Conservation (phyloP, 2,888 invertebrate genomes). For the Acanthosepion pharaonis region DNA sequence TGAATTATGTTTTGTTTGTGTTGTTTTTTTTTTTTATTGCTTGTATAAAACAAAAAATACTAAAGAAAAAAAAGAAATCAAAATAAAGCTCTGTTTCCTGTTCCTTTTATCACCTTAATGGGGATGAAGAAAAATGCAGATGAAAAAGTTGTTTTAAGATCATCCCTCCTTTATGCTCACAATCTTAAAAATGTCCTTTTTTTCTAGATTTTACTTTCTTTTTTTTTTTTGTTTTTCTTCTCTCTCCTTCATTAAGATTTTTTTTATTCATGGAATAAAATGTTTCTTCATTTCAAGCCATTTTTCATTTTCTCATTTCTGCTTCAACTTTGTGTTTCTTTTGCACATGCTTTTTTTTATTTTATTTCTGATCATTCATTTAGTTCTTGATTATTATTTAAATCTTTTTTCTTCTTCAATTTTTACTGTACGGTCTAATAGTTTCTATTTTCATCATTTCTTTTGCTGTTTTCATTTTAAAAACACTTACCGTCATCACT, state of each 20-base stretch:
- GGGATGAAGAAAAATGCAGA: background rate
- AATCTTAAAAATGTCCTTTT: background rate
- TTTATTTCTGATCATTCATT: too few relatives aligned
- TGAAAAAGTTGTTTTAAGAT: background rate
- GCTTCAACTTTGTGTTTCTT: too few relatives aligned
- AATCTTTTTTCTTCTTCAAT: background rate
- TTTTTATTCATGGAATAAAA: too few relatives aligned
- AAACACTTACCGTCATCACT: background rate
- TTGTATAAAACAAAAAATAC: background rate
- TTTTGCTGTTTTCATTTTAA: background rate
- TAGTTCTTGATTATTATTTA: too few relatives aligned
- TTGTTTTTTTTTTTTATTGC: background rate
- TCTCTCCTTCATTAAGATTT: too few relatives aligned
- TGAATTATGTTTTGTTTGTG: background rate
- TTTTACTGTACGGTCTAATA: background rate
- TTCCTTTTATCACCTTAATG: background rate
- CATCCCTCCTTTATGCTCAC: background rate
- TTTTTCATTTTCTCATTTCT: too few relatives aligned
- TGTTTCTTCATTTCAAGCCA: too few relatives aligned
- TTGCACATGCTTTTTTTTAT: too few relatives aligned
- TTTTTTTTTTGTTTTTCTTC: too few relatives aligned
- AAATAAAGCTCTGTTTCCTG: background rate
- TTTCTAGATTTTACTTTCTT: too few relatives aligned
- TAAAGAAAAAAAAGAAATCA: background rate
- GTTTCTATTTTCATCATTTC: background rate